phyloP scores from a whole-genome alignment of 2,888 invertebrate species.

The Stomorhina lunata region DNA sequence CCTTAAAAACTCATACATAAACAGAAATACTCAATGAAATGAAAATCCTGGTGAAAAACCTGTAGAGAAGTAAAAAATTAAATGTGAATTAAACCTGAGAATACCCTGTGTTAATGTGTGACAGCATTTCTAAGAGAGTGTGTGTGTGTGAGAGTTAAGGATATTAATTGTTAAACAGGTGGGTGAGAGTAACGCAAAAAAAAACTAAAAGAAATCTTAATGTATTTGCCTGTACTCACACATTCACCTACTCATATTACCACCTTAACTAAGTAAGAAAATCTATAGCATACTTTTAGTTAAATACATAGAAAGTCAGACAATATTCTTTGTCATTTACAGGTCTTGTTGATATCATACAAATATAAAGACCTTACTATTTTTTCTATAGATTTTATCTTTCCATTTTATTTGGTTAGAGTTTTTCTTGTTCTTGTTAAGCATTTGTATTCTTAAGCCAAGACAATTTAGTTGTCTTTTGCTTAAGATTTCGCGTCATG shows the following conservation, averaged over 20 bases:
- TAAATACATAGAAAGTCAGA: constrained; percentile 1
- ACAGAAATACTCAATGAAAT: constrained; percentile 4
- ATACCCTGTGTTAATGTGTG: constrained; percentile 6
- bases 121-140: background rate
- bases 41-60: background rate
- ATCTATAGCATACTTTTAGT: constrained; percentile 41
- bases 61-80: constrained; percentile 45
- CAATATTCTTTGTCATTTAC: constrained; percentile 61
- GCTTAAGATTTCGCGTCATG: constrained; percentile 37
- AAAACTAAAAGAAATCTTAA: too few species aligned
- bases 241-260: background rate
- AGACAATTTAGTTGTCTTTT: constrained; percentile 56
- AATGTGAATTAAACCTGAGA: constrained; percentile 57
- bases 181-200: constrained; percentile 46
- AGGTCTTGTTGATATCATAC: constrained; percentile 50
- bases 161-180: constrained; percentile 66
- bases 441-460: constrained; percentile 38
- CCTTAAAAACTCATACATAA: background rate
- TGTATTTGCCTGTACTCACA: background rate
- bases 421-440: constrained; percentile 5
- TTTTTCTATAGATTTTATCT: background rate
- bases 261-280: constrained; percentile 7
- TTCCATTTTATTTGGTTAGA: background rate
- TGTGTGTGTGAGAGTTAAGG: constrained; percentile 16
- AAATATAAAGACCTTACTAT: background rate